Conservation (phyloP, 2,797 vertebrate species). For the Diglossa cyanea region DNA sequence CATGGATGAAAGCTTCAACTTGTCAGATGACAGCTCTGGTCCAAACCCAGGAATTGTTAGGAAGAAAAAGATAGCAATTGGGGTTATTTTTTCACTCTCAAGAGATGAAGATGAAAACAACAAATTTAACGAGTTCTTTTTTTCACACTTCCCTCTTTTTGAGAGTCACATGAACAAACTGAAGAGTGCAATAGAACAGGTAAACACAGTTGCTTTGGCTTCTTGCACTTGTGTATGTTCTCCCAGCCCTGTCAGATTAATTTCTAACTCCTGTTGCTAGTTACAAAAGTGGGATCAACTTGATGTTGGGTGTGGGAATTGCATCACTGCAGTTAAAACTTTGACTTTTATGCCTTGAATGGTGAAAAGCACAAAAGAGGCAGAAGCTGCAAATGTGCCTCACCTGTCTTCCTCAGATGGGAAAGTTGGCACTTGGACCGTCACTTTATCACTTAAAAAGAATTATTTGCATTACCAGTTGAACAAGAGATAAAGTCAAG, state of each 20-base stretch:
- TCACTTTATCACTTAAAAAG: constrained; percentile 13
- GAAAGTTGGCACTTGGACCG: neutral
- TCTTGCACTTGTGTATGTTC: neutral
- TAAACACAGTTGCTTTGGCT: constrained; percentile 56
- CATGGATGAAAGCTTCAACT: constrained; percentile 97
- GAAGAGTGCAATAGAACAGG: constrained; percentile 97
- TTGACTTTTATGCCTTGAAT: constrained; percentile 10
- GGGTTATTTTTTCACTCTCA: constrained; percentile 93
- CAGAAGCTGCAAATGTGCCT: constrained; percentile 19
- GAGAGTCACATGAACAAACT: constrained; percentile 99
- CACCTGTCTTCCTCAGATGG: neutral
- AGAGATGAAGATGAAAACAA: constrained; percentile 88
- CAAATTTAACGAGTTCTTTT: constrained; percentile 98
- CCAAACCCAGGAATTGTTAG: constrained; percentile 87
- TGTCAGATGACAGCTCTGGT: constrained; percentile 93
- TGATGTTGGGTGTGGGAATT: neutral
- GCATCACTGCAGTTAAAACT: constrained; percentile 16
- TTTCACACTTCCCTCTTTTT: constrained; percentile 98
- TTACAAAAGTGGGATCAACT: neutral
- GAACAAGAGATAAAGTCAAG: constrained; percentile 34
- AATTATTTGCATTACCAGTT: constrained; percentile 30
- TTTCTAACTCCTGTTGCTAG: neutral
- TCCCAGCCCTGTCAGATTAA: neutral
- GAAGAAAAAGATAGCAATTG: constrained; percentile 98
- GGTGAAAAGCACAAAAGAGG: neutral